Evolutionary conservation across 2,113 vertebrate genomes (phyloP).

Genomic region (Callipepla californica): DNA sequence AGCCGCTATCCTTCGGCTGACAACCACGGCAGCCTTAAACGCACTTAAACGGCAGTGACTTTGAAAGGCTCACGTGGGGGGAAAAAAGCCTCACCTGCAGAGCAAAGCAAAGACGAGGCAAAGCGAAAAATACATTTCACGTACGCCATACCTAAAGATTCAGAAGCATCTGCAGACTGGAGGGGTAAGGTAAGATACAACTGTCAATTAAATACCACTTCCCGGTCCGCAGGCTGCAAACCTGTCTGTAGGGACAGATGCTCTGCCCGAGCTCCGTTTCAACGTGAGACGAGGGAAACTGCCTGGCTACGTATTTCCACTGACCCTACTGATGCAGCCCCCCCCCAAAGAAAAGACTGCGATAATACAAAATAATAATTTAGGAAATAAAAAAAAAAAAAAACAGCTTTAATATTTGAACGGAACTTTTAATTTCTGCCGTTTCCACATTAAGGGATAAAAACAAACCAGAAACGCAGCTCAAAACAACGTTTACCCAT

Average conservation of each 20-base stretch:
- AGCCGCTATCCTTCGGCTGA: neutral
- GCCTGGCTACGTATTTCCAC: neutral
- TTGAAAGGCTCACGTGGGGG: neutral
- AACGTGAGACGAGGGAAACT: constrained; percentile 15
- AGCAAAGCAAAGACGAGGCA: neutral
- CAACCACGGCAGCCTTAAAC: neutral
- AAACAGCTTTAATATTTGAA: constrained; percentile 5
- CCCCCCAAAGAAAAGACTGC: neutral
- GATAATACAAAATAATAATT: neutral
- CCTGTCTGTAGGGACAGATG: neutral
- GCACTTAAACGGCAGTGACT: neutral
- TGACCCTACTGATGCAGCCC: neutral
- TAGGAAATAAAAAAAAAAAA: neutral
- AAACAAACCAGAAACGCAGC: too few species aligned
- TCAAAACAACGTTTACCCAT: constrained; percentile 36
- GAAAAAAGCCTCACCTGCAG: neutral
- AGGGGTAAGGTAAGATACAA: constrained; percentile 14
- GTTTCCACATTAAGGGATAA: neutral
- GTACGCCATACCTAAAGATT: constrained; percentile 2
- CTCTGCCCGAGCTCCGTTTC: neutral
- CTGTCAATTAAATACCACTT: constrained; percentile 17
- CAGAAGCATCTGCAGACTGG: neutral
- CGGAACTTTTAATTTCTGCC: constrained; percentile 9
- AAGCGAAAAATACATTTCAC: neutral
- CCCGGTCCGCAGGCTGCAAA: neutral